Percentiles rank a stretch among this genome's conserved stretches.
These are phyloP conservation scores for Halcyon badia DNA, from an alignment of 2,797 vertebrate genomes.

Conservation along the genomic window DNA sequence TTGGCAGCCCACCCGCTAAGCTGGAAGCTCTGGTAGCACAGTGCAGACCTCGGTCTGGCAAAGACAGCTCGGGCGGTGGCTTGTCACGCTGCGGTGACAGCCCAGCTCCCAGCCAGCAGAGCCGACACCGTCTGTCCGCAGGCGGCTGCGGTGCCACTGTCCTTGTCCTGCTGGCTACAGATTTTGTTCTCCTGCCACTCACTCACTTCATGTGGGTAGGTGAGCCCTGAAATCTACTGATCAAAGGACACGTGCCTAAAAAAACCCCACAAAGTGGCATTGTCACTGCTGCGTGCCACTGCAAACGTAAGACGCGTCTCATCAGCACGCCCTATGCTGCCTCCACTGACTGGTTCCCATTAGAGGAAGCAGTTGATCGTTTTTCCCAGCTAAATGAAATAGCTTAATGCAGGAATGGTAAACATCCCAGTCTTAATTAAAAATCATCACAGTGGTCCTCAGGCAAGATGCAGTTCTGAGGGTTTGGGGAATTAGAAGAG, in stretches of 20 bases:
- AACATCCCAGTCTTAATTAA: background rate
- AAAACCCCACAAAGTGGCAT: background rate
- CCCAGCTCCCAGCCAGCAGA: background rate
- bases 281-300: accelerated
- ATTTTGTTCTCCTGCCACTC: background rate
- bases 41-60: background rate
- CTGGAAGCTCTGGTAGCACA: background rate
- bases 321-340: accelerated
- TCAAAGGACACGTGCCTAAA: background rate
- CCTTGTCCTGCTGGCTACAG: background rate
- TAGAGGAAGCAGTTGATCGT: background rate
- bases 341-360: background rate
- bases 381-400: background rate
- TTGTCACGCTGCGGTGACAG: background rate
- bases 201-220: background rate
- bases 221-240: background rate
- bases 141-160: accelerated
- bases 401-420: background rate
- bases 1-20: background rate
- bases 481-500: background rate
- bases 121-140: background rate
- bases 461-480: background rate
- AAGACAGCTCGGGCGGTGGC: too few species aligned
- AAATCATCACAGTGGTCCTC: background rate
- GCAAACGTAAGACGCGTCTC: background rate